phyloP scores from a whole-genome alignment of 2,797 vertebrate species.

The Limosa lapponica region DNA sequence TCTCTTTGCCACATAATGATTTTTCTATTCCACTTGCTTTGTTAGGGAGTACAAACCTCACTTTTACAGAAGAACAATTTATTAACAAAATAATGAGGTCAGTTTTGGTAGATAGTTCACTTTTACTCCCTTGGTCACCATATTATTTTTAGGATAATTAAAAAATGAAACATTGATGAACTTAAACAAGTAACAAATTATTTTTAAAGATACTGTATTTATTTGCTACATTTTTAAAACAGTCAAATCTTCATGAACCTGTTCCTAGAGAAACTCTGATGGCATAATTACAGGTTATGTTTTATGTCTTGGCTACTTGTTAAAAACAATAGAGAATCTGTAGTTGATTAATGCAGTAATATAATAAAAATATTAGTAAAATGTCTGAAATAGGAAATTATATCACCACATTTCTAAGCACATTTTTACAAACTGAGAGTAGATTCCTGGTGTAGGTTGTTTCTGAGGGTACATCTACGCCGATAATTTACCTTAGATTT shows the following conservation, averaged over 20 bases:
- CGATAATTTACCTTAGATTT: background rate
- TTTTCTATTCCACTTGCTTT: slow-evolving; percentile 14
- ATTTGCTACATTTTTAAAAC: background rate
- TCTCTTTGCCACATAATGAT: slow-evolving; percentile 2
- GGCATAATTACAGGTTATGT: background rate
- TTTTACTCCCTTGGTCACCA: background rate
- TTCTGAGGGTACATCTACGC: background rate
- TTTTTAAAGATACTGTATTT: background rate
- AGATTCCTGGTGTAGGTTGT: background rate
- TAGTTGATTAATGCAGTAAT: background rate
- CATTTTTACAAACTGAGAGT: background rate
- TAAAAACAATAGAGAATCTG: background rate
- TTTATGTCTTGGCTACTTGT: background rate
- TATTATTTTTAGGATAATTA: background rate
- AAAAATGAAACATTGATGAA: background rate
- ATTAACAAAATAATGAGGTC: background rate
- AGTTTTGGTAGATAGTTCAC: background rate
- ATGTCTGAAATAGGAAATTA: background rate
- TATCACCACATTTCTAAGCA: background rate
- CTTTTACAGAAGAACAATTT: background rate
- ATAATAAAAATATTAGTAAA: background rate
- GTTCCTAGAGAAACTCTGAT: background rate
- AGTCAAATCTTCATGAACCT: background rate
- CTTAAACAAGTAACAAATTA: background rate
- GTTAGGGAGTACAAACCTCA: background rate